These are phyloP conservation scores for Anoplophora glabripennis DNA, from an alignment of 1,140 invertebrate genomes.

Conservation along the genomic window DNA sequence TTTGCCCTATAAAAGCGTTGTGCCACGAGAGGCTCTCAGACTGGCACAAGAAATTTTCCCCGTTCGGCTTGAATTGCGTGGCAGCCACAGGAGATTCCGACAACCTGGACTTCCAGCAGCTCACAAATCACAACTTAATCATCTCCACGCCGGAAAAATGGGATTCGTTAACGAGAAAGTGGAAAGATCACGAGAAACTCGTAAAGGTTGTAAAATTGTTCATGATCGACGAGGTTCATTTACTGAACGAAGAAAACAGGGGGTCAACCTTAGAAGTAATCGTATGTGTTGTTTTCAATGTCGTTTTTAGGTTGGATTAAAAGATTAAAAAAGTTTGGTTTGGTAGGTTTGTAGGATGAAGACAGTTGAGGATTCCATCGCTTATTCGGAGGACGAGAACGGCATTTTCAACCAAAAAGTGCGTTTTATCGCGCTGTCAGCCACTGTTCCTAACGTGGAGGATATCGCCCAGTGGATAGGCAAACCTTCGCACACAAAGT, in stretches of 20 bases:
- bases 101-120: slow-evolving; percentile 57
- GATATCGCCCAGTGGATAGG: slow-evolving; percentile 73
- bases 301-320: slow-evolving; percentile 1
- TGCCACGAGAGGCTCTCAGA: slow-evolving; percentile 69
- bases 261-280: slow-evolving; percentile 78
- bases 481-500: slow-evolving; percentile 48
- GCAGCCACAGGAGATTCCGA: slow-evolving; percentile 76
- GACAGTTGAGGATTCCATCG: slow-evolving; percentile 34
- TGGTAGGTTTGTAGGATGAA: slow-evolving; percentile 44
- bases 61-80: slow-evolving; percentile 60
- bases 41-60: slow-evolving; percentile 69
- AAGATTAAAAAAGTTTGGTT: slow-evolving; percentile 3
- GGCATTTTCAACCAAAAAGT: slow-evolving; percentile 42
- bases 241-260: slow-evolving; percentile 65
- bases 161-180: slow-evolving; percentile 74
- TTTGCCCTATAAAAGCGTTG: slow-evolving; percentile 78
- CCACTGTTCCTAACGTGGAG: slow-evolving; percentile 74
- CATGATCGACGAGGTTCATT: slow-evolving; percentile 80
- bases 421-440: slow-evolving; percentile 76
- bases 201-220: slow-evolving; percentile 67
- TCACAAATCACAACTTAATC: slow-evolving; percentile 58
- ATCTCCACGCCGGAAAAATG: slow-evolving; percentile 84
- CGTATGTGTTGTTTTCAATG: slow-evolving; percentile 44
- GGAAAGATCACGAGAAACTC: slow-evolving; percentile 62
- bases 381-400: background rate